A percentile compares a stretch with the other conserved stretches of the same genome.
Conservation (phyloP, 2,113 vertebrate species). For the Osmerus eperlanus region DNA sequence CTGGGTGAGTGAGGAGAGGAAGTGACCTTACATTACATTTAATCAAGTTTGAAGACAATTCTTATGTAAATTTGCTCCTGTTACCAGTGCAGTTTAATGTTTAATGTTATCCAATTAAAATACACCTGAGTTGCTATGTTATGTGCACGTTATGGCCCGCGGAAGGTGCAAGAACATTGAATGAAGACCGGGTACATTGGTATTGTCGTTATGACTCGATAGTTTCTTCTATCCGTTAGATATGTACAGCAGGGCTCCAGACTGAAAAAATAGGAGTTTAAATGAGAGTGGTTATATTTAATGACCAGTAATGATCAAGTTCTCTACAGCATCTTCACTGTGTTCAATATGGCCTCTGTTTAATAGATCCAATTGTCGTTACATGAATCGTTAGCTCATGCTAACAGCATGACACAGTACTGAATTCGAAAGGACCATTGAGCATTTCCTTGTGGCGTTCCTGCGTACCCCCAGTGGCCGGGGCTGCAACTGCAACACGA, state of each 20-base stretch:
- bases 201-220: too few species aligned
- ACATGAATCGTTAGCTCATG: constrained; percentile 50
- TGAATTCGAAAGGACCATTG: constrained; percentile 48
- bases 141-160: too few species aligned
- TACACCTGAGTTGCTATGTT: too few species aligned
- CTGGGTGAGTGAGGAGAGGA: constrained; percentile 1
- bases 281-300: constrained; percentile 37
- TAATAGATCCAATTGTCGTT: constrained; percentile 49
- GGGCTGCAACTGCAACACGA: neutral
- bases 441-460: constrained; percentile 31
- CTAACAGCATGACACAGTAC: constrained; percentile 44
- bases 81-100: too few species aligned
- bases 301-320: too few species aligned
- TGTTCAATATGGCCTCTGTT: constrained; percentile 33
- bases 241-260: too few species aligned
- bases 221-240: neutral
- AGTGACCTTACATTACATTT: constrained; percentile 29
- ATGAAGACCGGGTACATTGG: too few species aligned
- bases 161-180: too few species aligned
- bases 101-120: too few species aligned
- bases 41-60: neutral
- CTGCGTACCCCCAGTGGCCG: constrained; percentile 34
- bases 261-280: neutral
- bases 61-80: too few species aligned
- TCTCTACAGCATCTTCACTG: neutral